Conservation (phyloP, 1,140 invertebrate species). For the Drosophila rufa region DNA sequence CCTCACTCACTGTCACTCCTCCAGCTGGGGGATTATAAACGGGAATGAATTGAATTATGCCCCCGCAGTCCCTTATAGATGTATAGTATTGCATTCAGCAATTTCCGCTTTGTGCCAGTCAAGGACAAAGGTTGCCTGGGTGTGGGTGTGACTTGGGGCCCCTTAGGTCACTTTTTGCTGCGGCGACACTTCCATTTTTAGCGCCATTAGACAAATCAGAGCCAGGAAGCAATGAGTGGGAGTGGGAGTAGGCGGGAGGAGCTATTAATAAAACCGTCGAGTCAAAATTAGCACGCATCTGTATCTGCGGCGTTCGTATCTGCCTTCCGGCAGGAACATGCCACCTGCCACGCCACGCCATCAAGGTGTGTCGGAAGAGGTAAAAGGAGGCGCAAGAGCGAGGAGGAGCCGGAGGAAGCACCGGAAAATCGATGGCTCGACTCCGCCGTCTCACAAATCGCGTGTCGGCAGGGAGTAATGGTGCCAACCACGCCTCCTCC, state of each 20-base stretch:
- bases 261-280: conserved; percentile 32
- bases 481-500: conserved; percentile 21
- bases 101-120: conserved; percentile 13
- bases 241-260: conserved; percentile 1
- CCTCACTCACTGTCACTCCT: conserved; percentile 8
- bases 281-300: conserved; percentile 45
- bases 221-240: conserved; percentile 5
- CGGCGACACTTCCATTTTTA: conserved; percentile 24
- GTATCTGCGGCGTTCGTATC: conserved; percentile 5
- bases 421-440: conserved; percentile 39
- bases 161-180: not conserved
- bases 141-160: not conserved
- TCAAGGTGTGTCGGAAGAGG: conserved; percentile 28
- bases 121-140: conserved; percentile 8
- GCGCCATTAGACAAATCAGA: conserved; percentile 23
- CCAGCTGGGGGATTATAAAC: conserved; percentile 11
- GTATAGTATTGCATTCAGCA: conserved; percentile 20
- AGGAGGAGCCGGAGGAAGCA: conserved; percentile 9
- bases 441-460: conserved; percentile 39
- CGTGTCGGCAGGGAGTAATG: conserved; percentile 42
- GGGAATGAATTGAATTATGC: conserved; percentile 12
- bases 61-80: not conserved
- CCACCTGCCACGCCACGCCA: conserved; percentile 30
- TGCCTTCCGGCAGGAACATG: conserved; percentile 21
- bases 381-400: not conserved